These are phyloP conservation scores for Scelioninae gen. 2 DNA, from an alignment of 2,888 invertebrate genomes.

Conservation along the genomic window DNA sequence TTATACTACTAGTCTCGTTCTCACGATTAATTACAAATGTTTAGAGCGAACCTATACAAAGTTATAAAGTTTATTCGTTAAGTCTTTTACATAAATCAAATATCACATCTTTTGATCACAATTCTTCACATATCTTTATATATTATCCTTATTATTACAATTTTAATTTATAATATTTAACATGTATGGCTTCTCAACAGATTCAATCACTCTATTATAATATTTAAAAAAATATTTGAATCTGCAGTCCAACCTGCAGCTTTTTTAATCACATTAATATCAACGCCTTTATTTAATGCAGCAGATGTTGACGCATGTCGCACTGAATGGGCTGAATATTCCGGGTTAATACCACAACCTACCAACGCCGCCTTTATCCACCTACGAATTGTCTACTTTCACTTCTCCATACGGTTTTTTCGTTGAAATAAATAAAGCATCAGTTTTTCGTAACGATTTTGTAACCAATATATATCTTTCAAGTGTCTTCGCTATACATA, in stretches of 20 bases:
- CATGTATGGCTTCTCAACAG: too few relatives aligned
- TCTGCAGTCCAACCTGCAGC: slow-evolving; percentile 2
- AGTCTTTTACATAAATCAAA: too few relatives aligned
- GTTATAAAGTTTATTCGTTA: too few relatives aligned
- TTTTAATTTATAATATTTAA: too few relatives aligned
- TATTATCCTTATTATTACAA: too few relatives aligned
- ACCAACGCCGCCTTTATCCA: slow-evolving; percentile 1
- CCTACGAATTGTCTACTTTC: slow-evolving; percentile 35
- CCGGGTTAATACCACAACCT: not conserved
- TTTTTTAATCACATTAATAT: slow-evolving; percentile 3
- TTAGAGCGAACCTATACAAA: too few relatives aligned
- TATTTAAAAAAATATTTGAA: slow-evolving; percentile 1
- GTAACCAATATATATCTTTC: not conserved
- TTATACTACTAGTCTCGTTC: too few relatives aligned
- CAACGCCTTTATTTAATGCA: slow-evolving; percentile 3
- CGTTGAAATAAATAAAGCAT: slow-evolving; percentile 26
- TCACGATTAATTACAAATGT: too few relatives aligned
- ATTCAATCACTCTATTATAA: slow-evolving; percentile 6
- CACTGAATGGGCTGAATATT: not conserved
- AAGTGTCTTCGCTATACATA: not conserved
- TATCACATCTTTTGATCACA: too few relatives aligned
- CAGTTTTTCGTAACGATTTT: not conserved
- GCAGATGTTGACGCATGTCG: slow-evolving; percentile 4
- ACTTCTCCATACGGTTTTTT: slow-evolving; percentile 45
- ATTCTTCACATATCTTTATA: too few relatives aligned